Base-by-base conservation (phyloP, 30 jellyfish, hydroid and myxozoan genomes). In the Aurelia sp. region DNA sequence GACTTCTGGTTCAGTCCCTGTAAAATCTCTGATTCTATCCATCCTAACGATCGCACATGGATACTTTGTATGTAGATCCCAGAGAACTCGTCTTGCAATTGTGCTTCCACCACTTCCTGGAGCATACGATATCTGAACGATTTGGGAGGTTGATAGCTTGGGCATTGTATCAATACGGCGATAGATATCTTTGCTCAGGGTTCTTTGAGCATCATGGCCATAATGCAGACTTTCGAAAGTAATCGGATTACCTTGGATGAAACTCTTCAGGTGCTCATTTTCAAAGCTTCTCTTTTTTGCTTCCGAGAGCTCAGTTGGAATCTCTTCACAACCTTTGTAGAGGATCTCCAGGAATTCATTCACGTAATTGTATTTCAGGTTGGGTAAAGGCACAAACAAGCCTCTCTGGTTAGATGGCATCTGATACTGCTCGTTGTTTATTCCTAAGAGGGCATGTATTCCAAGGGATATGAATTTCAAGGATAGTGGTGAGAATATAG, bases 31-130 rank as follows among this genome's bases (percentile, higher is more conserved):
- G 0, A 19, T 72, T 7, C 4, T n/a, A 17, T 52, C 68, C 62
- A 69, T 62, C 18, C 71, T 59, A 11, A 57, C 91, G 13, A 81
- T 68, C 1, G 85, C 84, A 69, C 91, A 81, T 19, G 91, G 91
- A 35, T 17, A 55, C 31, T 61, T 48, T 13, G 17, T 17, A 40
- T 69, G 91, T 3, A 81, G 47, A 17, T 81, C 85, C 91, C 91
- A 81, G 3, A 81, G 77, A 8, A 69, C 84, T 4, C 91, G 40
- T 52, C 91, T 48, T 7, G 91, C 91, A n/a, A 81, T 71, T 0
- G 91, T 81, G 3, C 85, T 52, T 3, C 91, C 91, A 15, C 91
- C 91, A 27, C 84, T 58, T 51, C 91, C 91, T 3, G 91, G 91
- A 60, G 84, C 74, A 53, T 81, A 85, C 13, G 62, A 8, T 13